Evolutionary conservation across 1,140 invertebrate species (phyloP), one percentile per base, ranked within the genome.

Genomic region (Myzus persicae): DNA sequence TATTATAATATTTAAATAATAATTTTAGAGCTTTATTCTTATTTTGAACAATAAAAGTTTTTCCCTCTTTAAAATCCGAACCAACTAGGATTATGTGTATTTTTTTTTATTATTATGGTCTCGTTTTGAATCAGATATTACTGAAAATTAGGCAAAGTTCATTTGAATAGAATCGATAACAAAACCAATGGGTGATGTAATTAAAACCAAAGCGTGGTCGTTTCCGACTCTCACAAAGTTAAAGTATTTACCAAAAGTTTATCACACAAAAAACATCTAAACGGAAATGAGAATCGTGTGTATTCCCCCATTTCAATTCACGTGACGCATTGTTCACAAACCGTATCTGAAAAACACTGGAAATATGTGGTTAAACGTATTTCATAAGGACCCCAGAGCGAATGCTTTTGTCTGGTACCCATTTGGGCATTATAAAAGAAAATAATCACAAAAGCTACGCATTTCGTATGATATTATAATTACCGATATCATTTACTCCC

Each of bases 181-280:
- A 89, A 89, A 54, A 89, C 88, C 46, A 89, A 54, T 54, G 46
- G 48, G 3, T 22, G 36, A 38, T 54, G 88, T 89, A 51, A 89
- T 89, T 89, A 54, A 54, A 89, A 89, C 36, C 36, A 54, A 89
- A 54, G 36, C 48, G 36, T 3, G 36, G 46, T 54, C 14, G 36
- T 54, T 89, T 89, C 26, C 38, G 48, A 38, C 26, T 54, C n/a
- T 54, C 88, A 14, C n/a, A 54, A 88, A 88, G 85, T 46, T 46
- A 88, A 88, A 88, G 85, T 88, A 88, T 88, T 88, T 88, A 46
- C 42, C 44, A 48, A 54, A 89, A 89, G 88, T 89, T 89, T 89
- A 89, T 54, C 88, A 38, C 88, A 40, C 36, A 54, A 51, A 46
- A 88, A 89, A 89, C n/a, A 89, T 89, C 46, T 89, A 89, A 38